Base-by-base conservation (phyloP, 1,140 invertebrate genomes). In the Chelonus insularis region DNA sequence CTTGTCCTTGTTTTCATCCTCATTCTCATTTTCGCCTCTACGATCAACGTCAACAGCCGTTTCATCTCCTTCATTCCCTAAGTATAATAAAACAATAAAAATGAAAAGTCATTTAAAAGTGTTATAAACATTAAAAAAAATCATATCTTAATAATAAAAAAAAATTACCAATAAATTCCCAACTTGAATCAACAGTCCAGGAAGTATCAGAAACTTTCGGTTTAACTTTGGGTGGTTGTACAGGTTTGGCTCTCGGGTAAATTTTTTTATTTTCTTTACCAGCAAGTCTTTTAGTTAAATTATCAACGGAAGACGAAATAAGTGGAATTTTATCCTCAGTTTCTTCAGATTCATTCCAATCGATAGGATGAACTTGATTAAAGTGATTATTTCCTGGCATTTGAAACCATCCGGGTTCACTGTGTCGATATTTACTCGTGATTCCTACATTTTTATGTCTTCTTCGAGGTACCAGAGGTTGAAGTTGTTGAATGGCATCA, bases 121-220 rank as follows among this genome's bases (percentile, higher is more conserved):
- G 29, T 25, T n/a, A 39, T 56, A 39, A 12, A 3, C 6, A 39
- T 12, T 12, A 12, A 39, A 16, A 8, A 16, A 20, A 18, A 16
- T 16, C 1, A 43, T 43, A 8, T 8, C 23, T 36, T 4, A 56
- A 41, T 20, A 21, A 43, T 23, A 56, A n/a, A 37, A 18, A 39
- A 45, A 54, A 78, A 66, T 84, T 84, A 88, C 89, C 89, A 73
- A 93, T 89, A 70, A 93, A 94, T 74, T 92, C 91, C 92, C 92
- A 93, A 71, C 91, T 92, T 58, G 90, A 92, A 78, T 93, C 92
- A 25, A 94, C 84, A 54, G 90, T 86, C 91, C 92, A 94, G 6
- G 87, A 88, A 20, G 87, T 87, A 62, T 90, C 89, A 66, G 84
- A 84, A 12, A 81, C 73, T 34, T 84, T 84, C 6, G 83, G 81